Evolutionary conservation across 2,797 vertebrate genomes (phyloP).

Genomic region (Odontamblyopus lacepedii): DNA sequence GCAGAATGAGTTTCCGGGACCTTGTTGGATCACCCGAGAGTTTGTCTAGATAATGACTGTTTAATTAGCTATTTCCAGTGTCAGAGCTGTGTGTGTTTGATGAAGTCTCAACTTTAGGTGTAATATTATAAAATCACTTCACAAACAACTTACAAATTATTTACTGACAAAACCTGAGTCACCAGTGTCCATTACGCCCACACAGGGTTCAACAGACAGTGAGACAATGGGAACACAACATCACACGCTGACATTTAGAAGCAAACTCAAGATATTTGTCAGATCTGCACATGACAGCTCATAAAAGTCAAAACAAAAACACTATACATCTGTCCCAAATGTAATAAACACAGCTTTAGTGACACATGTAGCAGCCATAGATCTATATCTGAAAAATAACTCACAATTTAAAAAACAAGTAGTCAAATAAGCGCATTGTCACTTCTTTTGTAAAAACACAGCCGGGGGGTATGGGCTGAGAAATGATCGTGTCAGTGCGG

Average conservation of each 20-base stretch:
- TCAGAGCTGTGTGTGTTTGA: too few relatives aligned
- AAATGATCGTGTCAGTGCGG: constrained; percentile 47
- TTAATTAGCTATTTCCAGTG: too few relatives aligned
- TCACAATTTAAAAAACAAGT: constrained; percentile 51
- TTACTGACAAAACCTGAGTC: constrained; percentile 11
- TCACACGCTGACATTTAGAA: constrained; percentile 18
- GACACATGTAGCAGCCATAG: constrained; percentile 5
- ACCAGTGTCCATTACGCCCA: constrained; percentile 32
- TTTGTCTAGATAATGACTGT: too few relatives aligned
- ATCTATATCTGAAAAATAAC: constrained; percentile 23
- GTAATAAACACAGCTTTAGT: constrained; percentile 22
- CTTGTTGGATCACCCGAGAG: too few relatives aligned
- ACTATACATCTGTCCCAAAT: constrained; percentile 19
- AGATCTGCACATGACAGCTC: constrained; percentile 21
- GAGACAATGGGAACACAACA: constrained; percentile 34
- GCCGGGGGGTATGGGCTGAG: constrained; percentile 25
- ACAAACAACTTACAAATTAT: constrained; percentile 20
- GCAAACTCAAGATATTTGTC: constrained; percentile 29
- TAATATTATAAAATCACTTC: constrained; percentile 3
- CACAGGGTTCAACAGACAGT: constrained; percentile 35
- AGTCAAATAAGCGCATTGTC: constrained; percentile 40
- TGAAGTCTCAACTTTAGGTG: too few relatives aligned
- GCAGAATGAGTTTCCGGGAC: too few relatives aligned
- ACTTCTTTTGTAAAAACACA: constrained; percentile 31
- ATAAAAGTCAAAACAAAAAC: constrained; percentile 28